Base-by-base conservation (phyloP, 2,888 invertebrate species). In the Tetragonula carbonaria region DNA sequence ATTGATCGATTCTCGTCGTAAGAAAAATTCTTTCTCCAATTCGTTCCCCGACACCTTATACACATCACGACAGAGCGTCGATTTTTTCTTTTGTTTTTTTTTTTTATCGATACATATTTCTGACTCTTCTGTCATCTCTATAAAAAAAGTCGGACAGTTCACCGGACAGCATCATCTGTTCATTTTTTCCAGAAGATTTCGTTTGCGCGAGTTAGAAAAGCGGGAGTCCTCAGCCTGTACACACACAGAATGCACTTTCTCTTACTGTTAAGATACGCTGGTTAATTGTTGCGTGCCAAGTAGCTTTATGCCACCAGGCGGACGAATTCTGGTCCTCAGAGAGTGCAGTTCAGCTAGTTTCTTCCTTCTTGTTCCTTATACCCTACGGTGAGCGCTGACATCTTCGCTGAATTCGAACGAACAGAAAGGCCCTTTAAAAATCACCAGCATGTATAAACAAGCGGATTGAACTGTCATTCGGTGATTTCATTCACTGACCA, bases 41-140 rank as follows among this genome's bases (percentile, higher is more conserved):
- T 28, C 81, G 86, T 86, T 86, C 80, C 86, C 83, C 75, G 85
- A 79, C 82, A 81, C 74, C 78, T 76, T 81, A 67, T 72, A 55
- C 23, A 14, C n/a, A 23, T 23, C 57, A 59, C n/a, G 5, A 57
- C 14, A n/a, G n/a, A 38, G 38, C 8, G 38, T 38, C 38, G 8
- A 38, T 38, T 38, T 38, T 8, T 38, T 38, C 28, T 28, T 28
- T 28, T 33, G 6, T 6, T 45, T 45, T 45, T 33, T 33, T 38
- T 45, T 45, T 45, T 45, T 8, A 45, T 45, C n/a, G 13, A 13
- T n/a, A 57, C 13, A 2, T 57, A n/a, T 13, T 59, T 59, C 57
- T 14, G 5, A 59, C 5, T 59, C n/a, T n/a, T 5, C 5, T n/a
- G 14, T 59, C 14, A 14, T 23, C 57, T n/a, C n/a, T 18, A 13